phyloP scores from a whole-genome alignment of 2,797 vertebrate species.

The Bovichtus diacanthus region DNA sequence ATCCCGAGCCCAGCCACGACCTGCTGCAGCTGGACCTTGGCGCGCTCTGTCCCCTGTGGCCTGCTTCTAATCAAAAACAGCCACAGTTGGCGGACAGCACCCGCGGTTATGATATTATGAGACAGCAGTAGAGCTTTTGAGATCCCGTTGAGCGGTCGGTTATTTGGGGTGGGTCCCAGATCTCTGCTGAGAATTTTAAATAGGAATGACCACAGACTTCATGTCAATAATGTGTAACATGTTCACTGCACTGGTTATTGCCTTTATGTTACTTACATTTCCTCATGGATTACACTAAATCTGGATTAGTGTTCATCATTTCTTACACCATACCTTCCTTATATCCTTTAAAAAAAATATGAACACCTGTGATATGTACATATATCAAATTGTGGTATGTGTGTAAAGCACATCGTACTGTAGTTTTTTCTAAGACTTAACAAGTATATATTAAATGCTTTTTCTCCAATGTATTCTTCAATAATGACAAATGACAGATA shows the following conservation, averaged over 20 bases:
- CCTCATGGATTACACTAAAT: neutral
- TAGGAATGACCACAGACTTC: slow-evolving; percentile 20
- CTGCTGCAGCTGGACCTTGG: slow-evolving; percentile 65
- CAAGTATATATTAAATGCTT: neutral
- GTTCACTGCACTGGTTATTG: slow-evolving; percentile 7
- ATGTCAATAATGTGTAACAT: slow-evolving; percentile 28
- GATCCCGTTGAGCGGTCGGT: slow-evolving; percentile 46
- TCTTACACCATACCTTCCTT: neutral
- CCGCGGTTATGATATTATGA: slow-evolving; percentile 69
- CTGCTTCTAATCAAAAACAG: slow-evolving; percentile 68
- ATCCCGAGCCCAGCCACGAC: slow-evolving; percentile 27
- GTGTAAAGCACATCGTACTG: neutral
- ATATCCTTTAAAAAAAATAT: neutral
- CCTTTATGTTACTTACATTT: neutral
- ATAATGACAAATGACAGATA: neutral
- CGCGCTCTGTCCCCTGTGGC: slow-evolving; percentile 44
- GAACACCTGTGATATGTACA: neutral
- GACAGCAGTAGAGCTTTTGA: slow-evolving; percentile 57
- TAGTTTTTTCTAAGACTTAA: neutral
- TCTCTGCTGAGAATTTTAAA: slow-evolving; percentile 46
- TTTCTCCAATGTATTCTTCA: neutral
- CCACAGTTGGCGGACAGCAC: slow-evolving; percentile 62
- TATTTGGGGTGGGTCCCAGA: slow-evolving; percentile 56
- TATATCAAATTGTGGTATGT: neutral
- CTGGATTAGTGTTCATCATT: neutral